These are phyloP conservation scores for Amblyjoppa proteus DNA, from an alignment of 2,888 invertebrate species.

Conservation along the genomic window DNA sequence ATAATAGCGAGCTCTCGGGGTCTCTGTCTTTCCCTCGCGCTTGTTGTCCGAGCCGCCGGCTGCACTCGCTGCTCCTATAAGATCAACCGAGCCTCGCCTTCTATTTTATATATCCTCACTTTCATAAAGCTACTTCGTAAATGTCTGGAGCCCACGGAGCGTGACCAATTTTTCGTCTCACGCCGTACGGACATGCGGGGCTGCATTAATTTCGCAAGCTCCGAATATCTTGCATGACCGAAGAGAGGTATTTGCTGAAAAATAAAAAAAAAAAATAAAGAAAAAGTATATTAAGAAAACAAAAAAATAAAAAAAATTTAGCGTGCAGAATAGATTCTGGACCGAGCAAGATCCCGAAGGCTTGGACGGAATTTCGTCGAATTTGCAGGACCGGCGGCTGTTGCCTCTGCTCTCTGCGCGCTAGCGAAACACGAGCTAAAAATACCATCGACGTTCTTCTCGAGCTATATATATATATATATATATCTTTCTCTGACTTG, in stretches of 20 bases:
- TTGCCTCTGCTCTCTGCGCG: slow-evolving; percentile 25
- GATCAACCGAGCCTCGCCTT: slow-evolving; percentile 31
- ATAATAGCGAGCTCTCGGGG: slow-evolving; percentile 79
- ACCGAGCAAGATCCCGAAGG: background rate
- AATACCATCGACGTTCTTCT: slow-evolving; percentile 63
- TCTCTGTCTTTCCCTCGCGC: slow-evolving; percentile 75
- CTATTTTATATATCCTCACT: slow-evolving; percentile 3
- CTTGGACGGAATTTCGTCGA: slow-evolving; percentile 63
- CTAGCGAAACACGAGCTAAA: slow-evolving; percentile 55
- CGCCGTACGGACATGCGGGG: background rate
- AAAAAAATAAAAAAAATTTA: background rate
- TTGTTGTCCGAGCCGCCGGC: slow-evolving; percentile 64
- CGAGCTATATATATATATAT: slow-evolving; percentile 22
- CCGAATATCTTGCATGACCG: background rate
- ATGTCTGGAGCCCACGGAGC: slow-evolving; percentile 2
- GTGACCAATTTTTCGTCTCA: slow-evolving; percentile 4
- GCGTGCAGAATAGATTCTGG: slow-evolving; percentile 8
- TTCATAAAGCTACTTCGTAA: background rate
- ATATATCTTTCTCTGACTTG: background rate
- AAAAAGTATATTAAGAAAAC: background rate
- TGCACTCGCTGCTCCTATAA: slow-evolving; percentile 17
- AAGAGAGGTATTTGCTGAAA: background rate
- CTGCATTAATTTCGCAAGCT: background rate
- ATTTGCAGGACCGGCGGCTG: slow-evolving; percentile 62
- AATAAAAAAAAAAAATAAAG: background rate